Base-by-base conservation (phyloP, 1,140 invertebrate species). In the Drosophila cardini region DNA sequence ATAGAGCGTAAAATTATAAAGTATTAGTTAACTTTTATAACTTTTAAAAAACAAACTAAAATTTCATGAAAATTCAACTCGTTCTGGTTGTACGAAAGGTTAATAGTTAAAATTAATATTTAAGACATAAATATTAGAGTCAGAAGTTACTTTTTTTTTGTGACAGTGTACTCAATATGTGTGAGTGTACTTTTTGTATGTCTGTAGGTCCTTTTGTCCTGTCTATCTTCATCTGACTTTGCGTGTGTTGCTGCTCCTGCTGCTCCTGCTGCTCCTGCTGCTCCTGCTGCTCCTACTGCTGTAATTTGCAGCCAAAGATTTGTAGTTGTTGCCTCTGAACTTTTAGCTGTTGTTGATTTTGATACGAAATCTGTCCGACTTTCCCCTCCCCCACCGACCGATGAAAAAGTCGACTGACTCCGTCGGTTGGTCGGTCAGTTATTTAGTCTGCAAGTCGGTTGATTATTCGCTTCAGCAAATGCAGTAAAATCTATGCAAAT, bases 261-360 rank as follows among this genome's bases (percentile, higher is more conserved):
- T 26, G 21, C 21, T 26, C 0, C 21, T 26, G 67, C 67, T 64
- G 56, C 55, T 72, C 4, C 21, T 26, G 21, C 21, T 26, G 1
- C 21, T 26, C 61, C 67, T 64, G 21, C 21, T 26, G 21, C 21
- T 26, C 0, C 21, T 26, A 61, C 67, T 64, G 56, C 55, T 72
- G 76, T 57, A 65, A 62, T 61, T 78, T 78, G 67, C 76, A 57
- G 65, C 50, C 65, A 53, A 70, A 69, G 58, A 70, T 68, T 74
- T 70, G 71, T 57, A 43, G 43, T 68, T 76, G 62, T 52, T 77
- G 67, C 48, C 45, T 55, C 70, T 71, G 63, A 64, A 62, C 52
- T 79, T 77, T 74, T 77, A 42, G 65, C 45, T 64, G 50, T 61
- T 62, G 65, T 71, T 69, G 64, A 74, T 75, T 75, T 76, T 71